A percentile compares a stretch with the other conserved stretches of the same genome.
Evolutionary conservation across 2,797 vertebrate genomes (phyloP).

Genomic region (Bovichtus variegatus): DNA sequence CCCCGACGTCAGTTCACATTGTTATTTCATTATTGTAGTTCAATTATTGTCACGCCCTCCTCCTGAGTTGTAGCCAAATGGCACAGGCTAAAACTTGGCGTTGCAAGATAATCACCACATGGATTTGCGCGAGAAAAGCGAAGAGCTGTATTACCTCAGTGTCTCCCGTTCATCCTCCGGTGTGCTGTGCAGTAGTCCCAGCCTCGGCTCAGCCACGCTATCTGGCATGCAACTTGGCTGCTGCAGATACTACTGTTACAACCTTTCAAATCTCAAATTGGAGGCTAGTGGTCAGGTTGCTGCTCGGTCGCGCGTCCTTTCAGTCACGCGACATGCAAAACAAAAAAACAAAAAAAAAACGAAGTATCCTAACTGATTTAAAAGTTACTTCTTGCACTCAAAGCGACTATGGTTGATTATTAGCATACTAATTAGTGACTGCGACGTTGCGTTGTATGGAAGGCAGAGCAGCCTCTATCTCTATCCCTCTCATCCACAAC

Average conservation of each 20-base stretch:
- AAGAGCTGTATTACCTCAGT: slow-evolving; percentile 65
- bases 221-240: slow-evolving; percentile 59
- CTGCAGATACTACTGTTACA: slow-evolving; percentile 51
- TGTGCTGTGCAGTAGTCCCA: slow-evolving; percentile 64
- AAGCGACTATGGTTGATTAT: slow-evolving; percentile 4
- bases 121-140: slow-evolving; percentile 18
- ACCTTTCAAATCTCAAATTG: slow-evolving; percentile 31
- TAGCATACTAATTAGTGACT: slow-evolving; percentile 12
- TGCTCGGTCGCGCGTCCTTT: slow-evolving; percentile 20
- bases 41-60: slow-evolving; percentile 37
- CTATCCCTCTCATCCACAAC: slow-evolving; percentile 70
- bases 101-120: slow-evolving; percentile 46
- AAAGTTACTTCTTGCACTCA: slow-evolving; percentile 46
- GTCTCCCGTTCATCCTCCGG: slow-evolving; percentile 49
- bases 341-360: no score
- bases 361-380: slow-evolving; percentile 12
- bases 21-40: not conserved
- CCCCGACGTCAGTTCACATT: not conserved
- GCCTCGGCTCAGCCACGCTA: slow-evolving; percentile 25
- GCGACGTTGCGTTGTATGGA: slow-evolving; percentile 39
- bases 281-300: slow-evolving; percentile 21
- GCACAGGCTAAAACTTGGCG: slow-evolving; percentile 68
- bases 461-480: slow-evolving; percentile 59
- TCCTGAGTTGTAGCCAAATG: slow-evolving; percentile 38
- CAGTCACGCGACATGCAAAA: slow-evolving; percentile 1